Percentiles rank a stretch among this genome's conserved stretches.
Evolutionary conservation across 2,797 vertebrate genomes (phyloP).

Genomic region (Australoheros facetus): DNA sequence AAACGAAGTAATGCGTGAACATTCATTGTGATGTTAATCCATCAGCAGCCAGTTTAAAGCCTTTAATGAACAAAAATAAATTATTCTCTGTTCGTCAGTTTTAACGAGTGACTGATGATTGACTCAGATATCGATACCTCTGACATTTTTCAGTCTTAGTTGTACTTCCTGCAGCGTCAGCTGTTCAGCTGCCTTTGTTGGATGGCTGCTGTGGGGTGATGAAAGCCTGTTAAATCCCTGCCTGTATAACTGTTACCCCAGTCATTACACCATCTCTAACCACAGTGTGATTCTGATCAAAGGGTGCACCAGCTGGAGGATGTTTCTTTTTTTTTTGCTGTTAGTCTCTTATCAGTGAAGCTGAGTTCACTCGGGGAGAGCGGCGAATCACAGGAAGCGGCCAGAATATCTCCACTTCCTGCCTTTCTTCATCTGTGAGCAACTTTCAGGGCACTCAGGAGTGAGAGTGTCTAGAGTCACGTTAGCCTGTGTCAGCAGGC

Average conservation of each 20-base stretch:
- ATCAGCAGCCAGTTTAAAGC: neutral
- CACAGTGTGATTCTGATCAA: neutral
- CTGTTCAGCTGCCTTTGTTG: neutral
- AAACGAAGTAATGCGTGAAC: too few species aligned
- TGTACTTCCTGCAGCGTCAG: neutral
- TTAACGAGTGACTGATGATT: neutral
- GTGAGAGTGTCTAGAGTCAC: neutral
- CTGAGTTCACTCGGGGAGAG: conserved; percentile 12
- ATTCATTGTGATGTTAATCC: neutral
- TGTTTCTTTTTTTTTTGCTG: neutral
- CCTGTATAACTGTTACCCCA: neutral
- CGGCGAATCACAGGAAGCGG: conserved; percentile 36
- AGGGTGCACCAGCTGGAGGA: neutral
- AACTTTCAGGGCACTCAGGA: neutral
- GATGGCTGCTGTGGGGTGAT: neutral
- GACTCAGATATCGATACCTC: neutral
- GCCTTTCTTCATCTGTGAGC: neutral
- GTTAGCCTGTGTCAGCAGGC: neutral
- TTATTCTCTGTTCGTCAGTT: neutral
- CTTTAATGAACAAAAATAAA: neutral
- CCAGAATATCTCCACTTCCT: conserved; percentile 31
- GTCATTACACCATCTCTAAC: neutral
- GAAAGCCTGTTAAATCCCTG: neutral
- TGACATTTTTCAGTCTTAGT: neutral
- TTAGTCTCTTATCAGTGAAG: conserved; percentile 13